A percentile compares a stretch with the other conserved stretches of the same genome.
Conservation (phyloP, 2,888 invertebrate species). For the Polia nebulosa region DNA sequence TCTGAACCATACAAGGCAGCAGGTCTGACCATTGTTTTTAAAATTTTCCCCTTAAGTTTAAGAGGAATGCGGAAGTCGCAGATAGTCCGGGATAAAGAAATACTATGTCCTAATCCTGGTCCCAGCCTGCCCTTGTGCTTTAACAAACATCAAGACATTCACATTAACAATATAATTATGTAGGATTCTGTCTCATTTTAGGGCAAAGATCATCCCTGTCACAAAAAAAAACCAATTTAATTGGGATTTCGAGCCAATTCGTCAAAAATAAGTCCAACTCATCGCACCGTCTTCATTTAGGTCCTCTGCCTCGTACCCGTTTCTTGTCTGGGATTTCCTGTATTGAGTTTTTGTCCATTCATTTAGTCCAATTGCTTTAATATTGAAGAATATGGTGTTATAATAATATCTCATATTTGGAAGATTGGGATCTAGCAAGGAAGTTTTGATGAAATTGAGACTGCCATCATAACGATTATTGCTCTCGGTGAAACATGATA, state of each 20-base stretch:
- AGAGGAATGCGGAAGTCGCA: too few relatives aligned
- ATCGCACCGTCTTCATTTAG: not conserved
- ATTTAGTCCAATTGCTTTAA: not conserved
- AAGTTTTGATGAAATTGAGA: slow-evolving; percentile 2
- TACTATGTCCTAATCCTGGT: too few relatives aligned
- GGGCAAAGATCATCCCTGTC: not conserved
- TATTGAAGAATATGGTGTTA: not conserved
- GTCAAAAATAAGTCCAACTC: not conserved
- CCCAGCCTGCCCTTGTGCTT: not conserved
- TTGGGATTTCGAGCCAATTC: not conserved
- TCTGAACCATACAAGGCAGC: too few relatives aligned
- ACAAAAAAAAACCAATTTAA: not conserved
- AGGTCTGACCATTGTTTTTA: too few relatives aligned
- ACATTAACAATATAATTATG: not conserved
- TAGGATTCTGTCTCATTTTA: not conserved
- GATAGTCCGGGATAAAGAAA: too few relatives aligned
- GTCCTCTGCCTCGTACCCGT: too few relatives aligned
- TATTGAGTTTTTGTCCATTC: not conserved
- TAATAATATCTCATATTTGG: not conserved
- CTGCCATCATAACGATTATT: slow-evolving; percentile 11
- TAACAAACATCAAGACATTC: not conserved
- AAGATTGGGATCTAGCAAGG: not conserved
- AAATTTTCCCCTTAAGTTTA: too few relatives aligned
- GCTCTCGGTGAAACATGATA: slow-evolving; percentile 13
- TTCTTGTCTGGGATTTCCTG: not conserved